Evolutionary conservation across 2,797 vertebrate species (phyloP), one percentile per base, ranked within the genome.

Genomic region (Aselliscus stoliczkanus): DNA sequence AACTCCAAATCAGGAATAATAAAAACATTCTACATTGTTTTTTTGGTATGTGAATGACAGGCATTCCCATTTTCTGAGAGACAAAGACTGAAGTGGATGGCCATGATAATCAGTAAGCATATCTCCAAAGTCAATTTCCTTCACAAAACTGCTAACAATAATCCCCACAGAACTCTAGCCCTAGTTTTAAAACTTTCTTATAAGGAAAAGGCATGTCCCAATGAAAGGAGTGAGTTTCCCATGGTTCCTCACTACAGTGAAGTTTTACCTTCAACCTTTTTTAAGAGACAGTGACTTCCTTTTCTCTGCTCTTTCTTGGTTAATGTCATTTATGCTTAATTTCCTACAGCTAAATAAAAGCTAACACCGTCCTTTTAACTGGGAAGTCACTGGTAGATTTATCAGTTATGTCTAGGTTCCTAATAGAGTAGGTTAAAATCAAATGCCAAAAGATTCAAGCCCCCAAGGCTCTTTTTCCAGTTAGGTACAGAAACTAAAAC

Each of bases 181-280:
- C 54, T 89, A 3, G 5, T 27, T 87, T 82, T 15, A 83, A 95
- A 94, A 82, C 12, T 81, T 42, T 52, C 60, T 29, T 44, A 27
- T 64, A 65, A 65, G 65, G 29, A 52, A 77, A 92, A 31, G 15
- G 2, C 50, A 42, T 72, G 15, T 64, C 31, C 69, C 52, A 88
- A 13, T 89, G 80, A 84, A 52, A 87, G n/a, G 18, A 52, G 2
- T 64, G 25, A 70, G 7, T 60, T 72, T 64, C 34, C 18, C 76
- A 31, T 52, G 75, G 39, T 82, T 93, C 21, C 44, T 93, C 79
- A 88, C 21, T 58, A 86, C 37, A 56, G 20, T n/a, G 4, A 89
- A 93, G 29, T 92, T 95, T 96, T 92, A 94, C 65, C 21, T 76
- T 87, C 52, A 58, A 67, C 42, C n/a, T 64, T 73, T 80, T 89